Base-by-base conservation (phyloP, 2,888 invertebrate species). In the Heliconius charithonia region DNA sequence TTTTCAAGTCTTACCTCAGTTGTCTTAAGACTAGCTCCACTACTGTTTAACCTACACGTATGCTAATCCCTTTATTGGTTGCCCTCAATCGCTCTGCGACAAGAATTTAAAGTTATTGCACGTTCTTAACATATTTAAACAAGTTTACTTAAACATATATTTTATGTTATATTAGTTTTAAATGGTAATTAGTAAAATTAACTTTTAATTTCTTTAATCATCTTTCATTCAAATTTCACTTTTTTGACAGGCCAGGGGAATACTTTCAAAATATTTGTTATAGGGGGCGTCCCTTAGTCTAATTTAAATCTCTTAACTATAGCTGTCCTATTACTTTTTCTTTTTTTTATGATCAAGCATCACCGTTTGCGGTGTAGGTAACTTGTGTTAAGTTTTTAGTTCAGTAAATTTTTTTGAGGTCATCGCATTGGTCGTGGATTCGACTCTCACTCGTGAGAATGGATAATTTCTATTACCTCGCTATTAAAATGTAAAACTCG, bases 21-120 rank as follows among this genome's bases (percentile, higher is more conserved):
- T 37, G 10, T 72, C 72, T 72, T 25, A 32, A 25, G 59, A 37
- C 29, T 32, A 37, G 32, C 59, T 29, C n/a, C 32, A n/a, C 59
- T 32, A n/a, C 16, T 72, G 22, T 59, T 56, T 72, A 56, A 37
- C 69, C 66, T 66, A n/a, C 51, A 29, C 45, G 27, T 66, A 75
- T 32, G 32, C 59, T 72, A 72, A 74, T 74, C 74, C 62, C 63
- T 74, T 74, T 62, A 74, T 63, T 37, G 74, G 41, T 41, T 74
- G 63, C 32, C 72, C 72, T 59, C 72, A 72, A 72, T 72, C 72
- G 72, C 37, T 37, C 37, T n/a, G 6, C 71, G n/a, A n/a, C 51
- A 56, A n/a, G 71, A 29, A 25, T 69, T 41, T 45, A 25, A 69
- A 41, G 25, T 41, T 41, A 37, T 71, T 22, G 51, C 56, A 29